These are phyloP conservation scores for Vombatus ursinus DNA, from an alignment of 2,113 vertebrate genomes.

Conservation along the genomic window DNA sequence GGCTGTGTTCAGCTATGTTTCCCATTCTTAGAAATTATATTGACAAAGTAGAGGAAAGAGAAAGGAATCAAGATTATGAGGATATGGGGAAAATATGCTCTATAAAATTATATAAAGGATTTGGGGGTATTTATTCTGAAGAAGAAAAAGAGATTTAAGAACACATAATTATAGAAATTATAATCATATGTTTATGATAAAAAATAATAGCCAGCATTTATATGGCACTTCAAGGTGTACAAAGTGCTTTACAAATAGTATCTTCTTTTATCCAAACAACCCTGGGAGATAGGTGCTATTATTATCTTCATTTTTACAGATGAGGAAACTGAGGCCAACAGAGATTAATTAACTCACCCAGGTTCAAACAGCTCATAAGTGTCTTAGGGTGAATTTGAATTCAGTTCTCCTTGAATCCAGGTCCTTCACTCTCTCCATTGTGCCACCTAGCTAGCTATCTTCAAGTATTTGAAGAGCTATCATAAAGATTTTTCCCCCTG, in stretches of 20 bases:
- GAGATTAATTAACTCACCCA: not conserved
- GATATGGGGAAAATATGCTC: not conserved
- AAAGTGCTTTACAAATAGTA: not conserved
- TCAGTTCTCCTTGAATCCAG: not conserved
- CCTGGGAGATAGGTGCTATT: not conserved
- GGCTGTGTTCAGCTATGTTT: not conserved
- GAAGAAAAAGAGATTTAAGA: not conserved
- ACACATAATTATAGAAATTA: not conserved
- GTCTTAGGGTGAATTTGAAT: not conserved
- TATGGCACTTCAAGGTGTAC: not conserved
- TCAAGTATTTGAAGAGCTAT: not conserved
- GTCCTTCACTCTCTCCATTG: not conserved
- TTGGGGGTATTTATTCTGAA: not conserved
- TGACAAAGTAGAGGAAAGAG: not conserved
- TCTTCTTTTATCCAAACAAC: not conserved
- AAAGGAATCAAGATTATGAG: not conserved
- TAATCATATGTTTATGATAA: not conserved
- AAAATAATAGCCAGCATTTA: not conserved
- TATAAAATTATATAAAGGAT: not conserved
- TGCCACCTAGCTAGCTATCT: not conserved
- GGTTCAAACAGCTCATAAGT: not conserved
- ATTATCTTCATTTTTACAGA: not conserved
- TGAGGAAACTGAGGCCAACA: not conserved
- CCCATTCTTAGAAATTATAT: not conserved
- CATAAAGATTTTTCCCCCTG: not conserved